These are phyloP conservation scores for Xenentodon cancila DNA, from an alignment of 2,797 vertebrate species.

Conservation along the genomic window DNA sequence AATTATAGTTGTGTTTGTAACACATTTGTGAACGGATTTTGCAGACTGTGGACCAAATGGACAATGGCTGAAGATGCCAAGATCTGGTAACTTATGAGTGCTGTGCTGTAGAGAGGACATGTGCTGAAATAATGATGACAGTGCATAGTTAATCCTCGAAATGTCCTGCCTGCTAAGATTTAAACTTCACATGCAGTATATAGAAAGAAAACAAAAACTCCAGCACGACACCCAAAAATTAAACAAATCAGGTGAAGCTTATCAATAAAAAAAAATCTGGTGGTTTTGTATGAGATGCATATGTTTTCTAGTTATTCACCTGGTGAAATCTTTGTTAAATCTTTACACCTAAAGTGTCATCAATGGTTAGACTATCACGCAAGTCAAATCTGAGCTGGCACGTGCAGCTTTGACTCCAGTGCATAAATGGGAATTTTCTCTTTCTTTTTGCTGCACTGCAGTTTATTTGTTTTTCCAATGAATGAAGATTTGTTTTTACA, in stretches of 20 bases:
- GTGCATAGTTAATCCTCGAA: too few relatives aligned
- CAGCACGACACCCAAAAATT: slow-evolving; percentile 39
- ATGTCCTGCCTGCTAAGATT: too few relatives aligned
- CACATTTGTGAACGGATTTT: slow-evolving; percentile 1
- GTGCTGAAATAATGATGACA: too few relatives aligned
- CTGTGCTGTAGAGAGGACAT: background rate
- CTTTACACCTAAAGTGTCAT: background rate
- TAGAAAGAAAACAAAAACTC: too few relatives aligned
- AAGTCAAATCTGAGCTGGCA: background rate
- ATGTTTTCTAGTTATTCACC: too few relatives aligned
- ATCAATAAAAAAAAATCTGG: background rate
- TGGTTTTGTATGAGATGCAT: background rate
- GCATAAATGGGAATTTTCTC: background rate
- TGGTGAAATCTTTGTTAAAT: too few relatives aligned
- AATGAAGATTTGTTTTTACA: slow-evolving; percentile 3
- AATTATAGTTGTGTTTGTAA: too few relatives aligned
- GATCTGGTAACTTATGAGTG: slow-evolving; percentile 60
- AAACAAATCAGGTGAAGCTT: slow-evolving; percentile 59
- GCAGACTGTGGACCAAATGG: slow-evolving; percentile 72
- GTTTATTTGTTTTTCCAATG: background rate
- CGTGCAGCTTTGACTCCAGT: too few relatives aligned
- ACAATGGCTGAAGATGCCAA: slow-evolving; percentile 76
- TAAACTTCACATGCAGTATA: too few relatives aligned
- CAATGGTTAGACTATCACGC: background rate
- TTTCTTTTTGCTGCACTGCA: too few relatives aligned